Base-by-base conservation (phyloP, 2,888 invertebrate species). In the Cotesia congregata region DNA sequence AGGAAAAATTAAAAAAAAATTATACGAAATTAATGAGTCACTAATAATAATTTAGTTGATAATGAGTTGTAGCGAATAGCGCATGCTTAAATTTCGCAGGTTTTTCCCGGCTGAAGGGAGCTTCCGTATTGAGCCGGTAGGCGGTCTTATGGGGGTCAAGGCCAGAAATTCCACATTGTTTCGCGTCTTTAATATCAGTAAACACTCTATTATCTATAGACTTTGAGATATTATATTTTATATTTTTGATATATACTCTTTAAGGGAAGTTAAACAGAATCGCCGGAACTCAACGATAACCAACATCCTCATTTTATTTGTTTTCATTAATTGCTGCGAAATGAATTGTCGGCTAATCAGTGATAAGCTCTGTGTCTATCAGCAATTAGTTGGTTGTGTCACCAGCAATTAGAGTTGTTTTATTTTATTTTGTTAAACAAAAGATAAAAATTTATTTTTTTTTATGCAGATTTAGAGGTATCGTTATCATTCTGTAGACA, bases 11-110 rank as follows among this genome's bases (percentile, higher is more conserved):
- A 30, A 30, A 30, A 1, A 30, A 30, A 30, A 30, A 30, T 30
- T 59, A 6, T n/a, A 38, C 60, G 9, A 15, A 72, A 17, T 64
- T 1, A 40, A 9, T 39, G 72, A n/a, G 12, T 67, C 20, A 67
- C 60, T 74, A 67, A 67, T 12, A 17, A 68, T 7, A 30, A 39
- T 20, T 7, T 17, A 15, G 50, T 61, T 17, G 41, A 61, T 17
- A 15, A 72, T 20, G n/a, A 76, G 9, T 65, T 65, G 30, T 65
- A 9, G 61, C 9, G 39, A 74, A 77, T 74, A 80, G 75, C 80
- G 80, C 77, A 78, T 78, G 81, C 77, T 84, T 83, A 78, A 83
- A 81, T 81, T 82, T 82, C 78, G 76, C 77, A 76, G 82, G 78
- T 81, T 81, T 77, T 79, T 78, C 78, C 81, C 82, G 80, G 77